Evolutionary conservation across 2,888 invertebrate genomes (phyloP), one percentile per base, ranked within the genome.

Genomic region (Leuctra nigra): DNA sequence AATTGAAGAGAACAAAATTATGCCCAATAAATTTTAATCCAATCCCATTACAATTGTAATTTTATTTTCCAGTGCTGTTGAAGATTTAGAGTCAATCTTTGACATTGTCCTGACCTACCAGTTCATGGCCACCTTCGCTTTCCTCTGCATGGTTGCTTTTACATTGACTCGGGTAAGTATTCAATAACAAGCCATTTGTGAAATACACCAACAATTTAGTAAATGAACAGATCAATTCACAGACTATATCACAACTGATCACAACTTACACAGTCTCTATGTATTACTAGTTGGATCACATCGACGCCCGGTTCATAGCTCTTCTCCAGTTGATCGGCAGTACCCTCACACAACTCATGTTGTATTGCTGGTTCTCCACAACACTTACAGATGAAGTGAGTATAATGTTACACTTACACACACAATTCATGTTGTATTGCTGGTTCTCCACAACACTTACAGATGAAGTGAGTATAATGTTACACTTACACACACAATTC

Each of bases 61-160:
- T 14, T 14, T 38, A 14, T 38, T 14, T 14, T 9, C 20, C 22
- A 46, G 46, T n/a, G 20, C 23, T 22, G 24, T 24, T n/a, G 23
- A 46, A 4, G 23, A 46, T 6, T 2, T 46, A 4, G 46, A 46
- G 23, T 46, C 46, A 20, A n/a, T 46, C 4, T 46, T 46, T 22
- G 23, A 22, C 24, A 2, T 4, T 7, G 24, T 46, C 7, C 46
- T 46, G 20, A 46, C 22, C 22, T 46, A 46, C 46, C 46, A 46
- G 24, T 46, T 46, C 46, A 23, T 46, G 46, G 46, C 46, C 7
- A 46, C 22, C n/a, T 23, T 46, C 4, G 24, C 23, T 3, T 4
- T 46, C 4, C 23, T 46, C 46, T 46, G 46, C 24, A 46, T 46
- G 46, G 46, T 46, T 4, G 46, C 46, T 2, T 46, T 23, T 46